Conservation (phyloP, 1,140 invertebrate species). For the Neodiprion virginianus region DNA sequence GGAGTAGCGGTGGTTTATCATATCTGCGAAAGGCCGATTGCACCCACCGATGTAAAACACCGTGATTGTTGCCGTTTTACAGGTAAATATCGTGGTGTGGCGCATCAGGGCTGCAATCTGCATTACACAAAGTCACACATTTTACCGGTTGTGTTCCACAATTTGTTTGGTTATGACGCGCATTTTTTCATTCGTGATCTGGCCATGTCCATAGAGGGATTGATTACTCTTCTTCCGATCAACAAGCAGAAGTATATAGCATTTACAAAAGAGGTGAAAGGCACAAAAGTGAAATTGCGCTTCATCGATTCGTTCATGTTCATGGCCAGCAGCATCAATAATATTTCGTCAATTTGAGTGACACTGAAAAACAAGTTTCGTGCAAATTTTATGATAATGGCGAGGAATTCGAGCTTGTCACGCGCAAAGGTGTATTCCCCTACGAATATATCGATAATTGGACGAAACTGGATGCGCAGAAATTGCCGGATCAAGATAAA, state of each 20-base stretch:
- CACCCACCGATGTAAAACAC: constrained; percentile 17
- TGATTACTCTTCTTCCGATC: constrained; percentile 7
- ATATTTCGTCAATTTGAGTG: constrained; percentile 20
- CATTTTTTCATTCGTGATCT: constrained; percentile 11
- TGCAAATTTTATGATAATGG: neutral
- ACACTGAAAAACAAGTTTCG: constrained; percentile 18
- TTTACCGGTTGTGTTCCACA: constrained; percentile 13
- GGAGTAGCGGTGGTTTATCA: constrained; percentile 15
- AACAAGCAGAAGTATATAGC: constrained; percentile 32
- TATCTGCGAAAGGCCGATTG: constrained; percentile 34
- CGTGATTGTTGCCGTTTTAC: neutral
- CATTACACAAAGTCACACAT: neutral
- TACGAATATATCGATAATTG: constrained; percentile 42
- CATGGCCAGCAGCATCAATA: constrained; percentile 25
- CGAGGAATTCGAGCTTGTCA: constrained; percentile 28
- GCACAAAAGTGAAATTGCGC: constrained; percentile 1
- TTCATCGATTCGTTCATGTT: constrained; percentile 36
- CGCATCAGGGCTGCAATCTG: neutral
- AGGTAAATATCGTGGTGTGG: too few species aligned
- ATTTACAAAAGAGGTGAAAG: constrained; percentile 6
- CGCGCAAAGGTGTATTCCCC: constrained; percentile 41
- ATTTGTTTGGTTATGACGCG: constrained; percentile 18
- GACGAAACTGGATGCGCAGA: constrained; percentile 36
- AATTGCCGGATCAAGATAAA: constrained; percentile 48
- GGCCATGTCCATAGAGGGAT: neutral